Percentiles rank a stretch among this genome's conserved stretches.
Evolutionary conservation across 2,797 vertebrate species (phyloP).

Genomic region (Peromyscus attwateri): DNA sequence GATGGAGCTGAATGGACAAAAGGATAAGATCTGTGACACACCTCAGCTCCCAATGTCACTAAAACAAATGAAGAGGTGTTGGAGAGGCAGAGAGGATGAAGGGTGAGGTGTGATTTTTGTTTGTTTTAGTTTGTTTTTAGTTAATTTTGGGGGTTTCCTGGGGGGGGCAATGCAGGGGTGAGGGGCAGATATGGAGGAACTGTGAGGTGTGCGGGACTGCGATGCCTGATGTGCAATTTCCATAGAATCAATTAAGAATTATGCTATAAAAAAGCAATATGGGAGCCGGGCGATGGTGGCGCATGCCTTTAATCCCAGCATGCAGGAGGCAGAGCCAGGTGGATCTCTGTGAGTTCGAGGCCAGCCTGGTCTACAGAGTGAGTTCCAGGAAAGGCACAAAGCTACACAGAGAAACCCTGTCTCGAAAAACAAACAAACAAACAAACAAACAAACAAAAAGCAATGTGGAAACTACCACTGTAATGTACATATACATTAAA

Average conservation of each 20-base stretch:
- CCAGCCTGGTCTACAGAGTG: no score
- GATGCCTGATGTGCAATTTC: neutral
- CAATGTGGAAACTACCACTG: neutral
- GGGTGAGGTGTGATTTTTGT: neutral
- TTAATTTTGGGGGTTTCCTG: accelerated
- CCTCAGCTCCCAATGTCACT: neutral
- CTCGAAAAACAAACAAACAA: no score
- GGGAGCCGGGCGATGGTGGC: no score
- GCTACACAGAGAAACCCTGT: no score
- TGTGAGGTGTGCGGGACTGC: neutral
- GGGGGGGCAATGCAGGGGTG: neutral
- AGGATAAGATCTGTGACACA: neutral
- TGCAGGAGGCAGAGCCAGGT: no score
- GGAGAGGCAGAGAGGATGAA: neutral
- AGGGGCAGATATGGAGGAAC: neutral
- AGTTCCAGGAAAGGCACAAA: no score
- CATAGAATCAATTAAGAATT: neutral
- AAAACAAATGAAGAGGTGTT: neutral
- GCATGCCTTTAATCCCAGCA: no score
- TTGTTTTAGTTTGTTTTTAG: neutral
- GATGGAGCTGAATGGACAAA: neutral
- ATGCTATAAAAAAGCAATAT: neutral
- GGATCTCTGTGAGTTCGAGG: no score
- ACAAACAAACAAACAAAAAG: neutral
- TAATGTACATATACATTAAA: neutral